phyloP scores from a whole-genome alignment of 2,888 invertebrate species.

The Drosophila mimica region DNA sequence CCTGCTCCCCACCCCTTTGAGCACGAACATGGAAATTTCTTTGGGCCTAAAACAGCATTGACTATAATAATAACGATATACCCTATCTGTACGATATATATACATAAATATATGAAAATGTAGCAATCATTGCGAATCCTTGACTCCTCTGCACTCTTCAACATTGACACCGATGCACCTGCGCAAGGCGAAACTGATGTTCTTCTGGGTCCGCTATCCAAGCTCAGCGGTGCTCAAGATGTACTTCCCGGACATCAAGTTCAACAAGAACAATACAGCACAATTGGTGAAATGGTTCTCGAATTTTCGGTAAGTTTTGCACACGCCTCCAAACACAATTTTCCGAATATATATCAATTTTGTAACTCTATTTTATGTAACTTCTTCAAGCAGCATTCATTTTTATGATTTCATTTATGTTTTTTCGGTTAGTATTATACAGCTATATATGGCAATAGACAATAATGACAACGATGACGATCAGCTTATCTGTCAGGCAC shows the following conservation, averaged over 20 bases:
- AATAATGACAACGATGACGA: not conserved
- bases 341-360: not conserved
- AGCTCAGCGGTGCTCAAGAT: conserved; percentile 99
- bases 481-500: conserved; percentile 33
- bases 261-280: conserved; percentile 99
- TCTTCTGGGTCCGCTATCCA: conserved; percentile 99
- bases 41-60: conserved; percentile 59
- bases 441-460: conserved; percentile 3
- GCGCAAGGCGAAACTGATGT: conserved; percentile 99
- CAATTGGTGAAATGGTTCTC: conserved; percentile 99
- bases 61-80: conserved; percentile 36
- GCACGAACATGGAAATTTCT: conserved; percentile 57
- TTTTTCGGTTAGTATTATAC: conserved; percentile 14
- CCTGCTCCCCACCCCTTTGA: conserved; percentile 11
- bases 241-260: conserved; percentile 99
- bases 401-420: conserved; percentile 65
- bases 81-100: conserved; percentile 18
- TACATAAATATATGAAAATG: conserved; percentile 40
- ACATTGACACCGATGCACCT: conserved; percentile 99
- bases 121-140: conserved; percentile 87
- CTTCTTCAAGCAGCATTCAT: conserved; percentile 71
- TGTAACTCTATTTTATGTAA: conserved; percentile 23
- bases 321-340: conserved; percentile 7
- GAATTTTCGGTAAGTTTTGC: conserved; percentile 96
- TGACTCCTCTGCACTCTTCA: conserved; percentile 96